These are phyloP conservation scores for Corythornis madagascariensis DNA, from an alignment of 2,113 vertebrate genomes.

Conservation along the genomic window DNA sequence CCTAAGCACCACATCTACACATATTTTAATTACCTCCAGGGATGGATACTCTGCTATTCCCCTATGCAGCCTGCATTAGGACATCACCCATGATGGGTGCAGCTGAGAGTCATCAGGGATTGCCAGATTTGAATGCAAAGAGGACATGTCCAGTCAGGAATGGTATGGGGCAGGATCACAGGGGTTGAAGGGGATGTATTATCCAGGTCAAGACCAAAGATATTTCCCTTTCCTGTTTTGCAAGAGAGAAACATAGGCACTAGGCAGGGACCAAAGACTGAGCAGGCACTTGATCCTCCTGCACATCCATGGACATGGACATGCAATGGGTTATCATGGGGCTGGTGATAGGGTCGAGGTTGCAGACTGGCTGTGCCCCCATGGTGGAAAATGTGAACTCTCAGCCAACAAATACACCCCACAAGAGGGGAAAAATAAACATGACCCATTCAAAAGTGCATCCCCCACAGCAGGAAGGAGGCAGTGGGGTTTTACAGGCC, in stretches of 20 bases:
- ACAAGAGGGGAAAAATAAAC: background rate
- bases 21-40: background rate
- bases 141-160: background rate
- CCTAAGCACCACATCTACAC: background rate
- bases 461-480: accelerated
- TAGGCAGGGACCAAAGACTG: background rate
- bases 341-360: accelerated
- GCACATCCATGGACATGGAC: accelerated
- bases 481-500: background rate
- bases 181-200: accelerated
- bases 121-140: background rate
- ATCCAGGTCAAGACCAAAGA: background rate
- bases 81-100: background rate
- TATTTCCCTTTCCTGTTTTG: background rate
- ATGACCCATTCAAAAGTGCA: background rate
- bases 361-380: accelerated
- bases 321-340: accelerated
- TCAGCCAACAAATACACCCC: background rate
- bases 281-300: background rate
- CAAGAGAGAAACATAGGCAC: background rate
- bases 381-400: accelerated
- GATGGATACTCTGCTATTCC: background rate
- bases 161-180: background rate
- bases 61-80: background rate
- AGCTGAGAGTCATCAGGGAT: too few species aligned